These are phyloP conservation scores for Ceratotherium simum DNA, from an alignment of 2,113 vertebrate species.

Conservation along the genomic window DNA sequence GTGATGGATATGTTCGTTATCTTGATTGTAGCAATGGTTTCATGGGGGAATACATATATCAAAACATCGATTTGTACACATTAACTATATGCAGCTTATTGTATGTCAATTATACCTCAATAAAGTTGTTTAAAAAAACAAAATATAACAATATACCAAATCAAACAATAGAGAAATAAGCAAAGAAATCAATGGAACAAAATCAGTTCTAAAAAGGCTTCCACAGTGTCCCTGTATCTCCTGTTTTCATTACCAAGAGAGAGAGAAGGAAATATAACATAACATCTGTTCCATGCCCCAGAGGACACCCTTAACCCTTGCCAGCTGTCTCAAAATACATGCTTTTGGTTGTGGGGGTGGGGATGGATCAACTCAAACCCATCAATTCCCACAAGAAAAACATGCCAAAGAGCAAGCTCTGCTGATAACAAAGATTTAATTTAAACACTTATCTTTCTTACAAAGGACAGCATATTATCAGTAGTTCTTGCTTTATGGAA, in stretches of 20 bases:
- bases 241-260: neutral
- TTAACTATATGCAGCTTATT: neutral
- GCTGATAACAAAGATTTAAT: neutral
- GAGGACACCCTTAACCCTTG: neutral
- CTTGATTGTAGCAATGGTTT: neutral
- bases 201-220: slow-evolving; percentile 21
- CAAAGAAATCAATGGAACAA: slow-evolving; percentile 28
- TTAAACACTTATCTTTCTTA: neutral
- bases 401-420: neutral
- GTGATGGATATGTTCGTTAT: neutral
- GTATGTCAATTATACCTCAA: slow-evolving; percentile 2
- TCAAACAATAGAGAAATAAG: slow-evolving; percentile 34
- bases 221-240: slow-evolving; percentile 9
- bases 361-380: neutral
- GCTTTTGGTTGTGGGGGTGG: neutral
- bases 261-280: neutral
- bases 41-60: neutral
- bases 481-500: neutral
- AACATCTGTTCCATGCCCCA: slow-evolving; percentile 59
- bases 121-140: slow-evolving; percentile 22
- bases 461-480: neutral
- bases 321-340: slow-evolving; percentile 21
- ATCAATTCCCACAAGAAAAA: slow-evolving; percentile 20
- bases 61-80: neutral
- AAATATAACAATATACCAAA: slow-evolving; percentile 21